These are phyloP conservation scores for Oasisia sp. DNA, from an alignment of 2,888 invertebrate species.

Conservation along the genomic window DNA sequence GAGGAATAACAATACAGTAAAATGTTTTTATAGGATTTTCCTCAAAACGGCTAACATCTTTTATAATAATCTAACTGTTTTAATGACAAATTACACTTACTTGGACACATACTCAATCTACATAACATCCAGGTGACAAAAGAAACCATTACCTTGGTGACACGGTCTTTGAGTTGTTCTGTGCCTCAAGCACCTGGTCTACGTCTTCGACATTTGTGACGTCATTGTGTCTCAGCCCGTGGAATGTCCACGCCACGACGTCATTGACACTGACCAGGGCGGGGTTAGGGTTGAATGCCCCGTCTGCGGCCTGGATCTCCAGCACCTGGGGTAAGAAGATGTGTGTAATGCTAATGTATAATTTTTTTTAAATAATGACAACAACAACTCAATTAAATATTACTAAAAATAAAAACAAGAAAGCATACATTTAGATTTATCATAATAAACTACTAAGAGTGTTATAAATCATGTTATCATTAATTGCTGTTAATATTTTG, in stretches of 20 bases:
- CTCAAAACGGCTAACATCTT: too few species aligned
- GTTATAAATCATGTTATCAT: too few species aligned
- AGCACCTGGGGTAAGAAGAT: slow-evolving; percentile 50
- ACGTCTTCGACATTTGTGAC: slow-evolving; percentile 51
- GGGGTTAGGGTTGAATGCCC: slow-evolving; percentile 59
- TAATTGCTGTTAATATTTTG: too few species aligned
- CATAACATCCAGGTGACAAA: not conserved
- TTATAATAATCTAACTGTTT: too few species aligned
- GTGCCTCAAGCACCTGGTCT: slow-evolving; percentile 50
- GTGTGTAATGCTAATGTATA: not conserved
- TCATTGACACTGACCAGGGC: slow-evolving; percentile 59
- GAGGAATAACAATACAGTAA: too few species aligned
- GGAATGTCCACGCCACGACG: slow-evolving; percentile 64
- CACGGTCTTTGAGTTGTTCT: slow-evolving; percentile 44
- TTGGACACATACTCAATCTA: not conserved
- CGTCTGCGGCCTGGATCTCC: slow-evolving; percentile 55
- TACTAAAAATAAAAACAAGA: not conserved
- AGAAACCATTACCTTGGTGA: slow-evolving; percentile 48
- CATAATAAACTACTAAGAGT: too few species aligned
- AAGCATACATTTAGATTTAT: too few species aligned
- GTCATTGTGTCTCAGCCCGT: slow-evolving; percentile 51
- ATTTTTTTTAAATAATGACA: not conserved
- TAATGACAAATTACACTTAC: not conserved
- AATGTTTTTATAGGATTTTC: too few species aligned
- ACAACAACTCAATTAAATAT: not conserved